Evolutionary conservation across 2,888 invertebrate genomes (phyloP).

Genomic region (Spisula subtruncata): DNA sequence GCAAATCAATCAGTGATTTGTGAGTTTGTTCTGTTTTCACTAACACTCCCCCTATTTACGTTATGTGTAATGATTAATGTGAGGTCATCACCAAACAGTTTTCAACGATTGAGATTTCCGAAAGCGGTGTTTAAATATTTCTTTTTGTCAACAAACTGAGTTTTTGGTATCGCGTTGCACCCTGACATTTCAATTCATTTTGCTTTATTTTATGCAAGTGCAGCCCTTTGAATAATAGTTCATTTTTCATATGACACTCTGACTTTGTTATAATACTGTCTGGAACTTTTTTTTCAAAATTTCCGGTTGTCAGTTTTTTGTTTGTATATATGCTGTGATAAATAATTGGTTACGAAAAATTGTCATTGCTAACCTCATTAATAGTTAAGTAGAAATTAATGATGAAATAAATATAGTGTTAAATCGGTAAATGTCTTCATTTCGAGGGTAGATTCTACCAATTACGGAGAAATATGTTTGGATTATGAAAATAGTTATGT

Average conservation of each 20-base stretch:
- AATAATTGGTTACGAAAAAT: background rate
- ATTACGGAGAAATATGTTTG: slow-evolving; percentile 11
- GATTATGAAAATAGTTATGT: slow-evolving; percentile 17
- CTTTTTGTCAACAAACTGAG: background rate
- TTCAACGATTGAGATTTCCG: slow-evolving; percentile 28
- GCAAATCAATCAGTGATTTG: slow-evolving; percentile 35
- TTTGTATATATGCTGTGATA: background rate
- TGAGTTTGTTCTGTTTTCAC: slow-evolving; percentile 10
- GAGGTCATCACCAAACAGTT: slow-evolving; percentile 14
- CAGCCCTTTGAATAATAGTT: background rate
- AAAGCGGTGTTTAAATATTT: slow-evolving; percentile 25
- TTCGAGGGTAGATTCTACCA: background rate
- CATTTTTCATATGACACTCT: background rate
- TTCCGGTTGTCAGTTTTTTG: background rate
- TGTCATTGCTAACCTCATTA: background rate
- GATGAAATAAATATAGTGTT: background rate
- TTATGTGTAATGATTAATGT: background rate
- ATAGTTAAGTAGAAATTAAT: background rate
- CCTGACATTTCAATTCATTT: slow-evolving; percentile 38
- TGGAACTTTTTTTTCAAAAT: background rate
- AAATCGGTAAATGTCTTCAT: slow-evolving; percentile 5
- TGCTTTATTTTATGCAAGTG: slow-evolving; percentile 11
- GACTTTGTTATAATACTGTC: background rate
- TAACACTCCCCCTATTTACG: slow-evolving; percentile 33
- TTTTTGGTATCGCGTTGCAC: slow-evolving; percentile 24